phyloP scores from a whole-genome alignment of 2,113 vertebrate species.

The Psittacula cyanocephala region DNA sequence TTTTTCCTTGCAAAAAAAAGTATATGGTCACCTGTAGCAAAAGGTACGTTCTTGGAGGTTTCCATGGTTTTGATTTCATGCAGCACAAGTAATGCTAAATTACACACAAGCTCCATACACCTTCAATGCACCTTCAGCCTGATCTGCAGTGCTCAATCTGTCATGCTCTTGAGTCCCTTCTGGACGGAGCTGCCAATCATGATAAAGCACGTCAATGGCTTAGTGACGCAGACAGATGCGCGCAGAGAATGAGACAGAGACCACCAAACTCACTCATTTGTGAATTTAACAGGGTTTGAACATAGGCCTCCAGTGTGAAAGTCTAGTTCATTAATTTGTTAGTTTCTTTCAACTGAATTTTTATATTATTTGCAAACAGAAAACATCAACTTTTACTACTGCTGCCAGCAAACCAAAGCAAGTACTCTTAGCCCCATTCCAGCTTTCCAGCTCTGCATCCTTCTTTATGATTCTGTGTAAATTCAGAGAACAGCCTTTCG shows the following conservation, averaged over 20 bases:
- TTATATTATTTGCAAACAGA: background rate
- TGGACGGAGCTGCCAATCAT: conserved; percentile 45
- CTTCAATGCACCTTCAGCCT: background rate
- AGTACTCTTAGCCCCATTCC: background rate
- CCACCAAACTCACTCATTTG: background rate
- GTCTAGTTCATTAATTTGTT: background rate
- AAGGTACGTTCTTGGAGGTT: background rate
- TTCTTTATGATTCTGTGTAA: background rate
- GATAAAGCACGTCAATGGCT: background rate
- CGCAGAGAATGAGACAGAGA: background rate
- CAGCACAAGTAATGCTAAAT: background rate
- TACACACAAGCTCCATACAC: background rate
- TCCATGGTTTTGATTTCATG: background rate
- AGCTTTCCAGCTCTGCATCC: background rate
- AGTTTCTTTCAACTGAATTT: background rate
- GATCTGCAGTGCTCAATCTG: background rate
- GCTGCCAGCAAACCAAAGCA: background rate
- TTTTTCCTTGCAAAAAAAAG: background rate
- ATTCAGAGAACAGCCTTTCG: background rate
- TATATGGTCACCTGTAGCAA: background rate
- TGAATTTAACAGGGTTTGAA: background rate
- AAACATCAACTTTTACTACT: background rate
- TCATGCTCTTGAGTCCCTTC: background rate
- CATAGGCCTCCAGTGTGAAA: background rate
- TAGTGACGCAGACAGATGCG: conserved; percentile 40